A percentile compares a stretch with the other conserved stretches of the same genome.
phyloP scores from a whole-genome alignment of 2,113 vertebrate species.

The Takifugu bimaculatus region DNA sequence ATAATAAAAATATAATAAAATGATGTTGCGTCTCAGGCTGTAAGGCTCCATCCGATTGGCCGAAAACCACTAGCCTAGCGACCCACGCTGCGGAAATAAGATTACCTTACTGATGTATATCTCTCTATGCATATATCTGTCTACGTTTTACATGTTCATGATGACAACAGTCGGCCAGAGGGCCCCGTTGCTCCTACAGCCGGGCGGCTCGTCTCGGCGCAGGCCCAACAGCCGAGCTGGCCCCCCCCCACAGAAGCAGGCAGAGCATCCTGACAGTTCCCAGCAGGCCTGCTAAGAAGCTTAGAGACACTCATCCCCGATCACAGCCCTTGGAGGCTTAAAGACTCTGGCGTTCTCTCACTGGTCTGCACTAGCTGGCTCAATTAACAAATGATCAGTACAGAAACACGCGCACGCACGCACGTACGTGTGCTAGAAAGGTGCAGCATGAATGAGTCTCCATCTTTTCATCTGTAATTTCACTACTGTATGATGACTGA shows the following conservation, averaged over 20 bases:
- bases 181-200: not conserved
- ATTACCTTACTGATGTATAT: too few relatives aligned
- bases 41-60: too few relatives aligned
- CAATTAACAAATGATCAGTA: constrained; percentile 67
- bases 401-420: constrained; percentile 7
- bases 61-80: too few relatives aligned
- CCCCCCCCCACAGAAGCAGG: constrained; percentile 32
- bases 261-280: constrained; percentile 54
- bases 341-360: constrained; percentile 50
- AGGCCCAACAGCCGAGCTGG: constrained; percentile 41
- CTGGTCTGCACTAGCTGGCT: constrained; percentile 58
- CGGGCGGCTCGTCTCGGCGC: constrained; percentile 6
- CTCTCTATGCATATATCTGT: too few relatives aligned
- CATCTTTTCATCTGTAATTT: constrained; percentile 32
- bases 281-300: constrained; percentile 65
- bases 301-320: constrained; percentile 72
- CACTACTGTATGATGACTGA: constrained; percentile 21
- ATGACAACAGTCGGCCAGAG: not conserved
- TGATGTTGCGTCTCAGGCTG: too few relatives aligned
- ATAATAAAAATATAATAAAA: too few relatives aligned
- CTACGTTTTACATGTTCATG: not conserved
- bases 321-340: constrained; percentile 62
- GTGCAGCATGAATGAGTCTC: constrained; percentile 41
- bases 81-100: too few relatives aligned
- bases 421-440: constrained; percentile 9